phyloP scores from a whole-genome alignment of 1,140 invertebrate genomes.

The Charaxes varanes region DNA sequence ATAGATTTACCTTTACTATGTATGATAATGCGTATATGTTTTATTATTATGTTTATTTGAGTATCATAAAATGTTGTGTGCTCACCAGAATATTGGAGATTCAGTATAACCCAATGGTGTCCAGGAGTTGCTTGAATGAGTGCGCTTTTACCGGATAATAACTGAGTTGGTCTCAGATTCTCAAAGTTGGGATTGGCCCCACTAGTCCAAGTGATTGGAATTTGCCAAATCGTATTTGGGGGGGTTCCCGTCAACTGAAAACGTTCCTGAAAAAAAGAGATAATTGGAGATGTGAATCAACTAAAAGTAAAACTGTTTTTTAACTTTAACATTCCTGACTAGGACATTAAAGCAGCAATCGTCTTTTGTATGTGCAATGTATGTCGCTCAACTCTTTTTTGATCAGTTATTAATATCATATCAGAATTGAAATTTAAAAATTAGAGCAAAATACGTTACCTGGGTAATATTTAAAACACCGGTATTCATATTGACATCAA shows the following conservation, averaged over 20 bases:
- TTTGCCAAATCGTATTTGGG: conserved; percentile 67
- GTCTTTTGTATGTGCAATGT: too few species aligned
- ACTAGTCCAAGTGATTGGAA: conserved; percentile 78
- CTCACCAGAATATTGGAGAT: conserved; percentile 79
- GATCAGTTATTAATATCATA: too few species aligned
- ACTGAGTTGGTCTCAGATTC: conserved; percentile 65
- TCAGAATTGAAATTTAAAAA: too few species aligned
- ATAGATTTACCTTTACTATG: too few species aligned
- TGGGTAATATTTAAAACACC: conserved; percentile 52
- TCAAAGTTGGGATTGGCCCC: conserved; percentile 69
- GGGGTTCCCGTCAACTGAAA: conserved; percentile 69
- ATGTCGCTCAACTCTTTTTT: too few species aligned
- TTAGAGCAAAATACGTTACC: conserved; percentile 25
- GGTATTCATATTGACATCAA: conserved; percentile 62
- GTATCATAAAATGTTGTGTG: too few species aligned
- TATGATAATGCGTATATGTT: too few species aligned
- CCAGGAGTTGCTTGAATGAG: conserved; percentile 30
- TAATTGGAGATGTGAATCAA: neutral
- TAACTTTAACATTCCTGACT: too few species aligned
- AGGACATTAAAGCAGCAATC: too few species aligned
- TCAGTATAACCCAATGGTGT: conserved; percentile 80
- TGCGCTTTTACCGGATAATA: conserved; percentile 42
- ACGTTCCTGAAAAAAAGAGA: conserved; percentile 54
- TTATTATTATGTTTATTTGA: too few species aligned
- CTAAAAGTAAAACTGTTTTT: too few species aligned